A percentile compares a stretch with the other conserved stretches of the same genome.
Conservation (phyloP, 2,888 invertebrate genomes). For the Proisotoma minuta region DNA sequence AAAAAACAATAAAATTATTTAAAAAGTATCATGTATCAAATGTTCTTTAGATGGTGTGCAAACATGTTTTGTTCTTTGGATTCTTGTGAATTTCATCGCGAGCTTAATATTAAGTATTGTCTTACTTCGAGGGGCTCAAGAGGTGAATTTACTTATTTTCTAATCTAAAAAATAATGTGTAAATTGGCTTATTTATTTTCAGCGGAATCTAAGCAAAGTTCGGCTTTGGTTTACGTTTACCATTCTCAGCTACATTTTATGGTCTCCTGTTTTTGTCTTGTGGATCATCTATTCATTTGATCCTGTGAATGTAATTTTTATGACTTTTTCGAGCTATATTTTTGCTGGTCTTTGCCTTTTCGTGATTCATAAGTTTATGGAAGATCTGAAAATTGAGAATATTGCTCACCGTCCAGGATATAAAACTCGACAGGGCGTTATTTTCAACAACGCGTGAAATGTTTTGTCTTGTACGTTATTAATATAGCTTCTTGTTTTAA, state of each 20-base stretch:
- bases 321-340: constrained; percentile 27
- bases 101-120: constrained; percentile 29
- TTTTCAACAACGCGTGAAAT: constrained; percentile 25
- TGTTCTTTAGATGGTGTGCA: constrained; percentile 19
- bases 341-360: constrained; percentile 29
- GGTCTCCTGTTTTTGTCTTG: constrained; percentile 31
- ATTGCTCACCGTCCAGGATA: constrained; percentile 25
- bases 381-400: constrained; percentile 35
- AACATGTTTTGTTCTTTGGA: constrained; percentile 25
- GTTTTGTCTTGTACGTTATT: no score
- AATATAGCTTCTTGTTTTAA: no score
- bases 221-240: constrained; percentile 28
- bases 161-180: neutral
- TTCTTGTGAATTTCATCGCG: constrained; percentile 23
- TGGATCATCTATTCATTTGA: constrained; percentile 27
- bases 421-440: constrained; percentile 19
- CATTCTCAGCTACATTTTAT: constrained; percentile 27
- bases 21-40: neutral
- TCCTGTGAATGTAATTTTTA: constrained; percentile 20
- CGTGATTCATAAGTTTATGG: constrained; percentile 33
- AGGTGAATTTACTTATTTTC: constrained; percentile 21
- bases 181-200: no score
- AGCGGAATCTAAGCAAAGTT: constrained; percentile 35
- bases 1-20: neutral
- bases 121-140: constrained; percentile 33